Base-by-base conservation (phyloP, 2,888 invertebrate species). In the Chloroclysta siterata region DNA sequence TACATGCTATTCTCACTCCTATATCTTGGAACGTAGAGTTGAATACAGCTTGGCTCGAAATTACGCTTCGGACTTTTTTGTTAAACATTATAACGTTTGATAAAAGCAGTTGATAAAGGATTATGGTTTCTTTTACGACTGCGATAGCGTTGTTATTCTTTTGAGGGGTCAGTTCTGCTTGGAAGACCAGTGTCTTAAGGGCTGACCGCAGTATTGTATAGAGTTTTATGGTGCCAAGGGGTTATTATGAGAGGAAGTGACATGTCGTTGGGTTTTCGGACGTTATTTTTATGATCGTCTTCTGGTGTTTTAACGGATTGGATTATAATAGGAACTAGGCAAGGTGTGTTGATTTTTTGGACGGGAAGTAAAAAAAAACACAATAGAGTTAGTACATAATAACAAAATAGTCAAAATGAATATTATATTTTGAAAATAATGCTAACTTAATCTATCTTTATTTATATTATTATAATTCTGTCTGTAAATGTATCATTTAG, bases 201-300 rank as follows among this genome's bases (percentile, higher is more conserved):
- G 73, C 73, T 80, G 75, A 80, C 80, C 81, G 61, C 80, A 80
- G 68, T 75, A 73, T 78, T 75, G 76, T 77, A 75, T 73, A 53
- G 73, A 70, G 77, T 87, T 85, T 86, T 87, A 86, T 88, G 85
- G 79, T 84, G 79, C 79, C 77, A 81, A 71, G 68, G 74, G 78
- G 79, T 72, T 72, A 66, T 68, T 60, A 63, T 42, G 50, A 56
- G 53, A 86, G 89, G 90, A 88, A 84, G 89, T 84, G 79, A 86
- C 87, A 79, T 85, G 76, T 88, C 87, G 88, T 85, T 89, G 84
- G 73, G 75, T 82, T 84, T 83, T 81, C 76, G 77, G 80, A 81
- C 82, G 83, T 84, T 83, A 83, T 82, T 87, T 50, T 84, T 84
- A 83, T 87, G 82, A 75, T 72, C 72, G 72, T 72, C 66, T 69